Evolutionary conservation across 2,888 invertebrate genomes (phyloP).

Genomic region (Callyntrura sp.): DNA sequence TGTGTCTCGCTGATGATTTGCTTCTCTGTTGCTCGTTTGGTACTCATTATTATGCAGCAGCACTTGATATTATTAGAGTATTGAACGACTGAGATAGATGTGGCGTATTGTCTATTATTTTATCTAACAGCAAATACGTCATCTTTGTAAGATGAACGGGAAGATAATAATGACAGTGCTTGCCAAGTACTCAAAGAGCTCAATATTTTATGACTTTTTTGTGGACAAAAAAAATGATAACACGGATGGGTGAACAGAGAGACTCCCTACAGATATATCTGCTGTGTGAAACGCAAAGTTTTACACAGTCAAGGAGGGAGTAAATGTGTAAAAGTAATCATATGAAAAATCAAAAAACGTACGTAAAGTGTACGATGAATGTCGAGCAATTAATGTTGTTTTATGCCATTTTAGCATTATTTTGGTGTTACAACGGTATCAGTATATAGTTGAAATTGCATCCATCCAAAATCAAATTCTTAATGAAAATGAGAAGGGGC

Average conservation of each 20-base stretch:
- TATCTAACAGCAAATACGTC: background rate
- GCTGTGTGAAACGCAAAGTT: background rate
- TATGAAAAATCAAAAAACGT: too few species aligned
- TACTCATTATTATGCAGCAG: conserved; percentile 11
- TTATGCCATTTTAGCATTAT: too few species aligned
- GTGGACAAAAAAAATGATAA: conserved; percentile 46
- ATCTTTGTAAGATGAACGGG: background rate
- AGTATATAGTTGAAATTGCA: too few species aligned
- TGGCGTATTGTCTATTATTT: background rate
- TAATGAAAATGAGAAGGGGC: background rate
- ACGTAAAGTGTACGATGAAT: too few species aligned
- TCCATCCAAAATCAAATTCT: background rate
- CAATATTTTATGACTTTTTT: conserved; percentile 18
- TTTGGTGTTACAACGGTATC: too few species aligned
- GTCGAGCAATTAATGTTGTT: too few species aligned
- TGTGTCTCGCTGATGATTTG: conserved; percentile 25
- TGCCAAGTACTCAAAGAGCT: background rate
- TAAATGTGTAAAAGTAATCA: background rate
- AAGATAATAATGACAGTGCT: conserved; percentile 3
- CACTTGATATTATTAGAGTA: background rate
- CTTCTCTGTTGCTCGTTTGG: background rate
- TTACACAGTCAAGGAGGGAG: conserved; percentile 29
- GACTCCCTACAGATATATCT: background rate
- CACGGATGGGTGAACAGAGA: conserved; percentile 40
- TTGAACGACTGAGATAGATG: too few species aligned